Conservation (phyloP, 2,797 vertebrate genomes). For the Rhinatrema bivittatum region DNA sequence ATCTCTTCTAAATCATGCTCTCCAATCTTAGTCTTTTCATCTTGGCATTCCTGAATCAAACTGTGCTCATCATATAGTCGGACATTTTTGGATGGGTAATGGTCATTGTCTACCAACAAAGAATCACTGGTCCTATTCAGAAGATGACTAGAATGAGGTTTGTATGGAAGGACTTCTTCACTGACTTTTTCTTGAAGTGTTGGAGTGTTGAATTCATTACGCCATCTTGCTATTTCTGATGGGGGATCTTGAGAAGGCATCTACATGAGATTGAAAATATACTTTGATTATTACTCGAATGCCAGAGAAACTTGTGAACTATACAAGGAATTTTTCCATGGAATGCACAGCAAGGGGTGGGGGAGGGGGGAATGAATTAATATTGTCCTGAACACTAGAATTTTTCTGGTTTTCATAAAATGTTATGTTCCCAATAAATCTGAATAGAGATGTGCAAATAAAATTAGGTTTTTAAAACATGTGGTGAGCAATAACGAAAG, state of each 20-base stretch:
- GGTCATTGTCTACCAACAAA: fast-evolving
- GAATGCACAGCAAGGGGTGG: too few species aligned
- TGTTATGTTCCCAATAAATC: too few species aligned
- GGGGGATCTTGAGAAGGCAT: slow-evolving; percentile 8
- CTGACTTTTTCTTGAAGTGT: slow-evolving; percentile 24
- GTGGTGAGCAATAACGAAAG: too few species aligned
- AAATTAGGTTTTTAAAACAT: too few species aligned
- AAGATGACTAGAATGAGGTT: slow-evolving; percentile 22
- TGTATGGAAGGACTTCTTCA: slow-evolving; percentile 10
- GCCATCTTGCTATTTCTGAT: slow-evolving; percentile 15
- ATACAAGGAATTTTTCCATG: too few species aligned
- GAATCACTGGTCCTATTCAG: not conserved
- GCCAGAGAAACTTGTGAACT: not conserved
- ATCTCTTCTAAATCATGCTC: not conserved
- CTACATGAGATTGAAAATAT: slow-evolving; percentile 14
- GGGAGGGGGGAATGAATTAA: too few species aligned
- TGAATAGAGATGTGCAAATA: too few species aligned
- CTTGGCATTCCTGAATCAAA: slow-evolving; percentile 6
- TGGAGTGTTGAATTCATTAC: slow-evolving; percentile 18
- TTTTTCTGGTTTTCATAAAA: too few species aligned
- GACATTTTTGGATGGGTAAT: not conserved
- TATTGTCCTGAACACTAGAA: too few species aligned
- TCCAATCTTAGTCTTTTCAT: not conserved
- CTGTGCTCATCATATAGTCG: not conserved
- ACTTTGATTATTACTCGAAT: slow-evolving; percentile 6